Percentiles rank a stretch among this genome's conserved stretches.
Evolutionary conservation across 2,113 vertebrate genomes (phyloP).

Genomic region (Elanoides forficatus): DNA sequence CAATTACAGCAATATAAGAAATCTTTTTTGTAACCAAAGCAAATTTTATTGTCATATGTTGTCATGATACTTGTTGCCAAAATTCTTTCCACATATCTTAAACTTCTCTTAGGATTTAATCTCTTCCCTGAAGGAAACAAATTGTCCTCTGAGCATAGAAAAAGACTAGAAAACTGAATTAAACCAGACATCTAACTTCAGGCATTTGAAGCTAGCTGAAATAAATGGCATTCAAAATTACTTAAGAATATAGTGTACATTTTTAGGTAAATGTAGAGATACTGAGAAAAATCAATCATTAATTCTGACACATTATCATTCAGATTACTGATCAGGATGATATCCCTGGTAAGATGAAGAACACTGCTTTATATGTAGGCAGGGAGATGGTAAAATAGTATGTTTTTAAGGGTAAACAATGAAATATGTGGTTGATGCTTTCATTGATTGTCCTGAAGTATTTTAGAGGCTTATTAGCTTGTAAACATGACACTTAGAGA

Average conservation of each 20-base stretch:
- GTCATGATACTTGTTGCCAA: neutral
- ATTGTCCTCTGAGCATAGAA: neutral
- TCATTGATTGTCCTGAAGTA: neutral
- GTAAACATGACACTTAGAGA: neutral
- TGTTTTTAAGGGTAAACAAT: neutral
- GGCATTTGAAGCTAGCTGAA: neutral
- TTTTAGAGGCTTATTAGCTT: neutral
- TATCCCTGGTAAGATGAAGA: neutral
- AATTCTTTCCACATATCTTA: neutral
- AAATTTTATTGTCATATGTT: neutral
- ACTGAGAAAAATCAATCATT: neutral
- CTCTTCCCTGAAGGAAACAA: neutral
- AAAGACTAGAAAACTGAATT: neutral
- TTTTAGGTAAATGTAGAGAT: neutral
- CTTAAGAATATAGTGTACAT: neutral
- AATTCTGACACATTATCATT: neutral
- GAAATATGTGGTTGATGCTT: neutral
- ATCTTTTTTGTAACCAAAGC: neutral
- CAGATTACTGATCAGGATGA: neutral
- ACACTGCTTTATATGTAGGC: neutral
- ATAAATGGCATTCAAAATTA: neutral
- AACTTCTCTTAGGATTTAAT: neutral
- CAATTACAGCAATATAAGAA: neutral
- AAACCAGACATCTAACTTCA: neutral
- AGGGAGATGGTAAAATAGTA: neutral